Percentiles rank a stretch among this genome's conserved stretches.
Evolutionary conservation across 2,797 vertebrate genomes (phyloP).

Genomic region (Gambelia wislizenii): DNA sequence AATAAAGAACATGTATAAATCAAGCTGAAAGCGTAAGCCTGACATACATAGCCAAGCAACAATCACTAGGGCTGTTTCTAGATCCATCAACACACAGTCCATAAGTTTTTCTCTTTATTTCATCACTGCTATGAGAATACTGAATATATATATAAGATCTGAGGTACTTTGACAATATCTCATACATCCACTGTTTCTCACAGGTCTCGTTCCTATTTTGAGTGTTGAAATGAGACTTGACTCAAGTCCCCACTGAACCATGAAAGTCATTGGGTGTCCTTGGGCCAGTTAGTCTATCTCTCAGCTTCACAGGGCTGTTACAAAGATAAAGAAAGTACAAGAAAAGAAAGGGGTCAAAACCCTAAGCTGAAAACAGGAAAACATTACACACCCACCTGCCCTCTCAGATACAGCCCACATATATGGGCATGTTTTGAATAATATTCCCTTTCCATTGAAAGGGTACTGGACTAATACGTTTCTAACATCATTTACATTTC

Average conservation of each 20-base stretch:
- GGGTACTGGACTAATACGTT: neutral
- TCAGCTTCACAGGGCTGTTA: neutral
- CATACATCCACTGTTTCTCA: too few species aligned
- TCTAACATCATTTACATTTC: constrained; percentile 28
- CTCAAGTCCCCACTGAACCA: too few species aligned
- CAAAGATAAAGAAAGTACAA: neutral
- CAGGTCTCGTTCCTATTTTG: too few species aligned
- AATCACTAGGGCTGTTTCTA: neutral
- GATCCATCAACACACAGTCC: neutral
- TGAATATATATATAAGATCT: too few species aligned
- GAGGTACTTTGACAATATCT: too few species aligned
- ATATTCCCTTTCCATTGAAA: neutral
- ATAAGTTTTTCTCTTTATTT: neutral
- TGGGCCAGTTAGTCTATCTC: neutral
- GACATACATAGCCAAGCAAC: neutral
- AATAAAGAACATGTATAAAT: neutral
- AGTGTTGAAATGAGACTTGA: neutral
- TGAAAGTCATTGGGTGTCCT: too few species aligned
- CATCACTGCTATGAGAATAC: too few species aligned
- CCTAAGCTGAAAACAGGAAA: neutral
- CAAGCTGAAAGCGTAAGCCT: neutral
- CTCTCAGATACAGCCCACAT: neutral
- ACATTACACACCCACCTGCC: neutral
- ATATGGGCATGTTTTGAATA: neutral
- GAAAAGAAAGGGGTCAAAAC: neutral